phyloP scores from a whole-genome alignment of 2,888 invertebrate species.

The Limnephilus lunatus region DNA sequence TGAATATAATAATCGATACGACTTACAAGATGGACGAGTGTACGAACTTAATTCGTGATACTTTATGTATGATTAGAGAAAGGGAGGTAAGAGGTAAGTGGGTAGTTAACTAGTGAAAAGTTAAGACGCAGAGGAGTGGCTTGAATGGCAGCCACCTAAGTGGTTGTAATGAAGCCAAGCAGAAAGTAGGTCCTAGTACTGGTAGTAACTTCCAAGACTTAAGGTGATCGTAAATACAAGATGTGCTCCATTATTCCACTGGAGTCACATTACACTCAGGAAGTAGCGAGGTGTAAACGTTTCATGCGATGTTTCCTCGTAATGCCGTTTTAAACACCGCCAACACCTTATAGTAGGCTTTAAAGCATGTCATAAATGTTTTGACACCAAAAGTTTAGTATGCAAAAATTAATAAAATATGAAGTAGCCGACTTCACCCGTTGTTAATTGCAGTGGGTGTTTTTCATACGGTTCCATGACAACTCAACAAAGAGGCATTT shows the following conservation, averaged over 20 bases:
- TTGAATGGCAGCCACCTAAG: constrained; percentile 18
- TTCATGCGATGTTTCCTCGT: constrained; percentile 11
- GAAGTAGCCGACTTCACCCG: not conserved
- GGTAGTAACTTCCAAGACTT: constrained; percentile 31
- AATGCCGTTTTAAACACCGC: not conserved
- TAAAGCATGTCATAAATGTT: not conserved
- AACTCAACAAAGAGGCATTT: no score
- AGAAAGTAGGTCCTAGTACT: not conserved
- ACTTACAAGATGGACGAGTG: not conserved
- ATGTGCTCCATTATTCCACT: constrained; percentile 47
- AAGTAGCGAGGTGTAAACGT: constrained; percentile 41
- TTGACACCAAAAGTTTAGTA: not conserved
- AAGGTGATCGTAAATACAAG: constrained; percentile 49
- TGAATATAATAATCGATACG: not conserved
- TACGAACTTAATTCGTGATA: not conserved
- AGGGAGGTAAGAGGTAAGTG: not conserved
- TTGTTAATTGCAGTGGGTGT: no score
- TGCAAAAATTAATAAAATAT: not conserved
- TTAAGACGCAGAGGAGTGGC: constrained; percentile 17
- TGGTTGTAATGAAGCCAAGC: constrained; percentile 37
- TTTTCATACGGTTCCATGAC: no score
- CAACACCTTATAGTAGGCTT: not conserved
- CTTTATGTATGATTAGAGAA: not conserved
- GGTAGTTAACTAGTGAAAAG: not conserved
- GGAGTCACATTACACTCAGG: constrained; percentile 34